phyloP scores from a whole-genome alignment of 1,140 invertebrate genomes.

The Drosophila sp. region DNA sequence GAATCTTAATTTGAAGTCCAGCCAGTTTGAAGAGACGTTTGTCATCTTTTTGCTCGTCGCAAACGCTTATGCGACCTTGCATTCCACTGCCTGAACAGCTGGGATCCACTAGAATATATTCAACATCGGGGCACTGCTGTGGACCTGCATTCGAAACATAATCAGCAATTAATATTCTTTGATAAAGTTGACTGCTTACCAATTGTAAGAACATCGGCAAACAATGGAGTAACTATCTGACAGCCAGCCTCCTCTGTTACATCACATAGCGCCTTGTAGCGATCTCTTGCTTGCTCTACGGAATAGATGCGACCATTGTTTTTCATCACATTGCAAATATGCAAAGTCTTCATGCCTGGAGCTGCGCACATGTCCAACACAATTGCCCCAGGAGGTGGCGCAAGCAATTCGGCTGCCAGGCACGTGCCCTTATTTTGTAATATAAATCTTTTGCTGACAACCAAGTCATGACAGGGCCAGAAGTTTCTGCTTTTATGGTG shows the following conservation, averaged over 20 bases:
- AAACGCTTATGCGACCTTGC: slow-evolving; percentile 85
- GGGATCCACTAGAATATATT: slow-evolving; percentile 97
- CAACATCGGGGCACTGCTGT: slow-evolving; percentile 88
- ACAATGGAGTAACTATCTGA: slow-evolving; percentile 88
- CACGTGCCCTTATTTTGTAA: slow-evolving; percentile 98
- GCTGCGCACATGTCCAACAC: slow-evolving; percentile 97
- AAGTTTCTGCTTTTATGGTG: slow-evolving; percentile 85
- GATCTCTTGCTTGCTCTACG: slow-evolving; percentile 89
- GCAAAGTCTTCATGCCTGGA: slow-evolving; percentile 97
- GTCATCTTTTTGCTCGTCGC: slow-evolving; percentile 75
- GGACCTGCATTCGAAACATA: slow-evolving; percentile 34
- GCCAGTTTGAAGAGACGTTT: slow-evolving; percentile 89
- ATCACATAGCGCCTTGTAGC: slow-evolving; percentile 88
- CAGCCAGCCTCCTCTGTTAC: slow-evolving; percentile 88
- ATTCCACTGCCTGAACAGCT: slow-evolving; percentile 97
- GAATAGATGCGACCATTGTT: slow-evolving; percentile 93
- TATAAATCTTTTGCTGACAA: slow-evolving; percentile 88
- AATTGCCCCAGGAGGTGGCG: slow-evolving; percentile 88
- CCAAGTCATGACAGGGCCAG: slow-evolving; percentile 68
- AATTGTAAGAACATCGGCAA: slow-evolving; percentile 90
- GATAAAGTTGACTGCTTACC: slow-evolving; percentile 72
- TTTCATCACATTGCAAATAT: slow-evolving; percentile 92
- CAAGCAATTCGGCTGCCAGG: slow-evolving; percentile 91
- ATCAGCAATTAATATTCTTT: not conserved
- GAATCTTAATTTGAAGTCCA: slow-evolving; percentile 93